phyloP scores from a whole-genome alignment of 2,888 invertebrate species.

The Hybos culiciformis region DNA sequence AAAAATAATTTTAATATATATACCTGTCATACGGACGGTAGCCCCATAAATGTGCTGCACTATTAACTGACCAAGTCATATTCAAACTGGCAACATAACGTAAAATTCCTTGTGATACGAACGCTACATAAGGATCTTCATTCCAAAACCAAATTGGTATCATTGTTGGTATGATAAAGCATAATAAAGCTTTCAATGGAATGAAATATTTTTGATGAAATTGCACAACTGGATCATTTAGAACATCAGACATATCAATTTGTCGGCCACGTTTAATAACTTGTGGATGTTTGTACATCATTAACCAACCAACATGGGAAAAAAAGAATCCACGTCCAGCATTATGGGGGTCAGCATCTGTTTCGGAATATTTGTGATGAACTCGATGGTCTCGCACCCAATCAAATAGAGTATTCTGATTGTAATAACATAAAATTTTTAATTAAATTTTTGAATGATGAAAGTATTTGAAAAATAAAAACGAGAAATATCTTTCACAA shows the following conservation, averaged over 20 bases:
- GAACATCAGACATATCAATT: slow-evolving; percentile 72
- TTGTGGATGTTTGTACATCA: slow-evolving; percentile 78
- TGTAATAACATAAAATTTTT: slow-evolving; percentile 36
- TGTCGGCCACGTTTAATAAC: slow-evolving; percentile 61
- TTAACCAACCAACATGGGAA: slow-evolving; percentile 85
- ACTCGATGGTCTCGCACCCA: slow-evolving; percentile 74
- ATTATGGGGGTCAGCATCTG: slow-evolving; percentile 72
- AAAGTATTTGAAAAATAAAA: background rate
- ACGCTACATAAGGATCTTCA: slow-evolving; percentile 51
- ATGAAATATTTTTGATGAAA: slow-evolving; percentile 67
- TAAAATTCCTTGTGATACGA: slow-evolving; percentile 49
- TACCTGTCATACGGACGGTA: slow-evolving; percentile 59
- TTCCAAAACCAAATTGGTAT: slow-evolving; percentile 57
- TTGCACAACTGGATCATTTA: slow-evolving; percentile 57
- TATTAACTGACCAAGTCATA: slow-evolving; percentile 82
- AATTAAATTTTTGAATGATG: too few relatives aligned
- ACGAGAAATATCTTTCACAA: too few relatives aligned
- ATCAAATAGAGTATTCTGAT: slow-evolving; percentile 72
- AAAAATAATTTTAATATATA: slow-evolving; percentile 21
- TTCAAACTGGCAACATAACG: slow-evolving; percentile 65
- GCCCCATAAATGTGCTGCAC: slow-evolving; percentile 70
- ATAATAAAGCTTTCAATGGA: slow-evolving; percentile 47
- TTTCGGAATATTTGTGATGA: slow-evolving; percentile 72
- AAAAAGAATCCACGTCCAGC: slow-evolving; percentile 78
- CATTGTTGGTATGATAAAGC: slow-evolving; percentile 58